Conservation (phyloP, 2,888 invertebrate species). For the Pyralis farinalis region DNA sequence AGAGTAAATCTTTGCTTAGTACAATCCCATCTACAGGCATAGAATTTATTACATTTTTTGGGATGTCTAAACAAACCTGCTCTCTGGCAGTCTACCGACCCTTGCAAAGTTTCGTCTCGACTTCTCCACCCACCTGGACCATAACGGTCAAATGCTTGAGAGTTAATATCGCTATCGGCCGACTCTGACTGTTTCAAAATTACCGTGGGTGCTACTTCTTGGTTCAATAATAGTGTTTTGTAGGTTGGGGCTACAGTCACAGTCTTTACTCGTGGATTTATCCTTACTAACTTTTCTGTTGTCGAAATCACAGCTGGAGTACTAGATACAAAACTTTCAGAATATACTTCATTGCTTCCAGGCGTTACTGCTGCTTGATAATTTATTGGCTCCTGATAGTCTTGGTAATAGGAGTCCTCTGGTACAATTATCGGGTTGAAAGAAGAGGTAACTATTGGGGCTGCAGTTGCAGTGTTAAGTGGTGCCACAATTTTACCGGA, state of each 20-base stretch:
- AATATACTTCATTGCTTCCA: slow-evolving; percentile 34
- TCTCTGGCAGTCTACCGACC: slow-evolving; percentile 82
- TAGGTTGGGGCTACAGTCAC: slow-evolving; percentile 69
- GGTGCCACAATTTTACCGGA: slow-evolving; percentile 34
- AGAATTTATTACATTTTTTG: slow-evolving; percentile 90
- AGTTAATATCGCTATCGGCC: slow-evolving; percentile 42
- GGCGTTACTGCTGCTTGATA: slow-evolving; percentile 46
- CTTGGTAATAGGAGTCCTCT: slow-evolving; percentile 72
- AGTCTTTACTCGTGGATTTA: slow-evolving; percentile 55
- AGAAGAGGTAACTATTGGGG: slow-evolving; percentile 56
- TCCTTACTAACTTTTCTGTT: slow-evolving; percentile 49
- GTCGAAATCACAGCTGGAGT: slow-evolving; percentile 47
- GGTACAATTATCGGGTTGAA: slow-evolving; percentile 74
- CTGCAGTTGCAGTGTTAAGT: slow-evolving; percentile 37
- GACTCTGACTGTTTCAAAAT: slow-evolving; percentile 30
- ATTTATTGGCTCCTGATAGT: slow-evolving; percentile 51
- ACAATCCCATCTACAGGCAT: slow-evolving; percentile 90
- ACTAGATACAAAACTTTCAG: slow-evolving; percentile 49
- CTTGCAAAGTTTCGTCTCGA: slow-evolving; percentile 81
- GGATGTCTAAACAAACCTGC: slow-evolving; percentile 86
- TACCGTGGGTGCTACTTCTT: slow-evolving; percentile 47
- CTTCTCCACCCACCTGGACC: slow-evolving; percentile 83
- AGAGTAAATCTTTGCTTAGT: slow-evolving; percentile 88
- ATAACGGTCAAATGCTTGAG: slow-evolving; percentile 80
- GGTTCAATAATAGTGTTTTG: slow-evolving; percentile 56